Conservation (phyloP, 2,113 vertebrate genomes). For the Brachirus orientalis region DNA sequence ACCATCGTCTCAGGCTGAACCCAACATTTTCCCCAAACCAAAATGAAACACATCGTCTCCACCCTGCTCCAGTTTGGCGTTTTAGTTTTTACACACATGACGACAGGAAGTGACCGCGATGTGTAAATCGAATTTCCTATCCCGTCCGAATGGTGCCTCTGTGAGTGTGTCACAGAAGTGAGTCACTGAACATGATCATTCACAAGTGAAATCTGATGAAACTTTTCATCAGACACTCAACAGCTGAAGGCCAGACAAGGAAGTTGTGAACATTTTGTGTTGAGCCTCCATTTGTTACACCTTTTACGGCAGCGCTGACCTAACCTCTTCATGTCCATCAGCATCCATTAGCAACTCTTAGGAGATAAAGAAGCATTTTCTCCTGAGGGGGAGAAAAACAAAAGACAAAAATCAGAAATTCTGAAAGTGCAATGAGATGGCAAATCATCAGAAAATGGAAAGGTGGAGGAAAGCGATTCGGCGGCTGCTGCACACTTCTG, state of each 20-base stretch:
- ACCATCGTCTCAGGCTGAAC: too few species aligned
- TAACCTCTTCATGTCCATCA: not conserved
- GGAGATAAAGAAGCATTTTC: conserved; percentile 7
- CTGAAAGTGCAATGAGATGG: not conserved
- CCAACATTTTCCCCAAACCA: too few species aligned
- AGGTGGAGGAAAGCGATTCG: not conserved
- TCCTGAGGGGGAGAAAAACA: not conserved
- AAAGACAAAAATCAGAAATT: not conserved
- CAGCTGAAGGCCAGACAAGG: conserved; percentile 14
- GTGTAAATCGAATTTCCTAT: too few species aligned
- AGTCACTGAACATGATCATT: too few species aligned
- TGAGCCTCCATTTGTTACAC: not conserved
- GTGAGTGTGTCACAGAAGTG: too few species aligned
- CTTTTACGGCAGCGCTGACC: not conserved
- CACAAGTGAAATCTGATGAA: not conserved
- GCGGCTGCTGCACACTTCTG: not conserved
- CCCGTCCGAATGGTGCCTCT: too few species aligned
- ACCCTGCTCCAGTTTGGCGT: too few species aligned
- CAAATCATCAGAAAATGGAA: not conserved
- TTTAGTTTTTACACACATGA: too few species aligned
- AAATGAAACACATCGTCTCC: too few species aligned
- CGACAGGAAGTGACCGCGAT: too few species aligned
- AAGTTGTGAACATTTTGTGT: not conserved
- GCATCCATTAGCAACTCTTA: not conserved
- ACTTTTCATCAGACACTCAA: not conserved